Conservation (phyloP, 2,888 invertebrate species). For the Apotomis betuletana region DNA sequence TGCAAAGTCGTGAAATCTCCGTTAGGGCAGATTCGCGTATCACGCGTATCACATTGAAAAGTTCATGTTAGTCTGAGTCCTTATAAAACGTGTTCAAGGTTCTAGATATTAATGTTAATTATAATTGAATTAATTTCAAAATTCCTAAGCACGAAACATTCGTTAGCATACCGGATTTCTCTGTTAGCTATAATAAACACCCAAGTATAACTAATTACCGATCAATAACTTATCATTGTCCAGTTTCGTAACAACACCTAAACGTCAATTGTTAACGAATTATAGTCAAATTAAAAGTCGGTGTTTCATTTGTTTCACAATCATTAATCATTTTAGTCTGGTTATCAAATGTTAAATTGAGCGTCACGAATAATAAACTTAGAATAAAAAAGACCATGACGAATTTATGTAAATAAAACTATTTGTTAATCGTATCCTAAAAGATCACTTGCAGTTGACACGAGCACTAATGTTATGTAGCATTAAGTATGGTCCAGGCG, state of each 20-base stretch:
- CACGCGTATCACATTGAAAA: too few relatives aligned
- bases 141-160: background rate
- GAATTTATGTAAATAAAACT: background rate
- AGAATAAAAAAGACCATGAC: background rate
- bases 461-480: background rate
- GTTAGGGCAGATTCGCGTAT: too few relatives aligned
- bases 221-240: background rate
- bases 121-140: too few relatives aligned
- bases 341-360: slow-evolving; percentile 3
- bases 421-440: background rate
- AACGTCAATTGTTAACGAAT: background rate
- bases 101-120: too few relatives aligned
- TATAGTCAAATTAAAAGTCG: background rate
- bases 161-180: background rate
- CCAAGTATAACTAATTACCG: background rate
- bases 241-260: slow-evolving; percentile 6
- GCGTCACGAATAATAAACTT: background rate
- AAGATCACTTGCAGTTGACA: background rate
- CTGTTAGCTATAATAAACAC: background rate
- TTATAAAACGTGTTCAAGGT: too few relatives aligned
- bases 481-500: slow-evolving; percentile 6
- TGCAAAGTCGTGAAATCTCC: too few relatives aligned
- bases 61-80: too few relatives aligned
- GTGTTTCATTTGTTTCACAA: background rate
- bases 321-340: slow-evolving; percentile 12